Evolutionary conservation across 2,113 vertebrate genomes (phyloP), one percentile per base, ranked within the genome.

Genomic region (Ursus arctos): DNA sequence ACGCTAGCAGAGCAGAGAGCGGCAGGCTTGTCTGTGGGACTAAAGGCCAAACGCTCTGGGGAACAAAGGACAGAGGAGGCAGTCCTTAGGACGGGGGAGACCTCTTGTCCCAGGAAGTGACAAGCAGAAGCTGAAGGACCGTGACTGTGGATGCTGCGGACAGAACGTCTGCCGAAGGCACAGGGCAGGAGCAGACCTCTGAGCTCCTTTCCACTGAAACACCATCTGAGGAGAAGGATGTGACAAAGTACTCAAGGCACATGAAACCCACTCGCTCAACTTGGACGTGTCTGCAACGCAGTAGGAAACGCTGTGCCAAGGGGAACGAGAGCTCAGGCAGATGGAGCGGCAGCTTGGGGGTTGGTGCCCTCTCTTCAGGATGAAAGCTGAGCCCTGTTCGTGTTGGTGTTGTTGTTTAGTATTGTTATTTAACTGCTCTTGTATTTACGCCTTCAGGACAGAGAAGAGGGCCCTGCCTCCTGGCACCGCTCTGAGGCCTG

Each of bases 381-480:
- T 47, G 95, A 89, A 82, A 89, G 82, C 86, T 79, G 79, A 82
- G 96, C 53, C 87, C 72, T 51, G 40, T 28, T 49, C 43, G 1
- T 63, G 63, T 18, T 93, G 74, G 51, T 88, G 72, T 6, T 82
- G 65, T 19, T 88, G 61, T 76, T 93, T 61, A 63, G 69, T 63
- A 67, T 16, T 80, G 80, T 92, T 97, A 90, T 57, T 95, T 91
- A 95, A 95, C 86, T 89, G 47, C 82, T 97, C 96, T 85, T 82
- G 67, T 82, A 88, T 63, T 96, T 51, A 86, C 1, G 13, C 69
- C 61, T 96, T 89, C 53, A 87, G 92, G 53, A 93, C 72, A 88
- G n/a, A 83, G 93, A 86, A 69, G 55, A 90, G 49, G 19, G 74
- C 33, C 43, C 36, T 59, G 55, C 69, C 71, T 88, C 28, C 80